Base-by-base conservation (phyloP, 2,888 invertebrate genomes). In the Drosophila lacicola region DNA sequence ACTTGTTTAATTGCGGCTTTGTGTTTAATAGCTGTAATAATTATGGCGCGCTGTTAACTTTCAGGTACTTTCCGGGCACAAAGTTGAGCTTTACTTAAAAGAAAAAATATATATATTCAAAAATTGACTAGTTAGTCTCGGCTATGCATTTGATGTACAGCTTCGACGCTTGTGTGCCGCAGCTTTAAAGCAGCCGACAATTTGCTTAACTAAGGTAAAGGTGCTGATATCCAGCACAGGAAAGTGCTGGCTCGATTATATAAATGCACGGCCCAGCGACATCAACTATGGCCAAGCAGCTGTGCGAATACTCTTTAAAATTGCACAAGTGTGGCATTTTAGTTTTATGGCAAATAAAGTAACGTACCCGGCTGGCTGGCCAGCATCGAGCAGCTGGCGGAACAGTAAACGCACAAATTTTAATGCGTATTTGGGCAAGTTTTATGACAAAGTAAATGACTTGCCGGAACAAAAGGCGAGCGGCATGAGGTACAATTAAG, bases 401-500 rank as follows among this genome's bases (percentile, higher is more conserved):
- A 49, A 60, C 60, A 63, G 80, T 75, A 75, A 77, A 80, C 77
- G 80, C 67, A 60, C 58, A 75, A 73, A 78, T 73, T 75, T 78
- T 75, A 75, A 75, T 75, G 74, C 69, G 69, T 75, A 75, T 78
- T 75, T 68, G 74, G 80, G 67, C 65, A 79, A 80, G 73, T 76
- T 78, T 78, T 78, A 78, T 76, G 73, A 50, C 77, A 64, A 80
- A 78, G 70, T 70, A 80, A 78, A 78, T 80, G 80, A 77, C 70
- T 66, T 66, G 74, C 53, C 64, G 69, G 58, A 61, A 77, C 70
- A 78, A 74, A 62, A 65, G 62, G 55, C 44, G 51, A 37, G 63
- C 56, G 44, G 68, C 70, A 57, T 70, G 58, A 57, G 74, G 70
- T 51, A 51, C 78, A 80, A 80, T 78, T 80, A 78, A 70, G 81